phyloP scores from a whole-genome alignment of 2,113 vertebrate species.

The Callipepla squamata region DNA sequence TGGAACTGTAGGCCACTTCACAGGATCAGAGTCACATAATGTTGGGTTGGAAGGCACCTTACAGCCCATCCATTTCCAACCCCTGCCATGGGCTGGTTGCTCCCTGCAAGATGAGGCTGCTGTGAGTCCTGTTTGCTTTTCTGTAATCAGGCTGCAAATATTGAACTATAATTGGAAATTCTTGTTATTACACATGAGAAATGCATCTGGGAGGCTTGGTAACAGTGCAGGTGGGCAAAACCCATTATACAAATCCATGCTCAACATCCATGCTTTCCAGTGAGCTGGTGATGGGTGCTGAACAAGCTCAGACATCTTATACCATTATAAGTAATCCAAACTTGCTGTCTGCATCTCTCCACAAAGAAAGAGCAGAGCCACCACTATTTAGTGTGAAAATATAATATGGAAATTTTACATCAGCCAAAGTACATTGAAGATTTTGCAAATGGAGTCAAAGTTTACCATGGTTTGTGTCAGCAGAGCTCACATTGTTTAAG shows the following conservation, averaged over 20 bases:
- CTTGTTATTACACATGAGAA: background rate
- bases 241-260: background rate
- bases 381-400: rapidly evolving
- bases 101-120: too few relatives aligned
- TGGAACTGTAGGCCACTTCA: background rate
- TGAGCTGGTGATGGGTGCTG: background rate
- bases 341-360: background rate
- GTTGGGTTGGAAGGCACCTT: too few relatives aligned
- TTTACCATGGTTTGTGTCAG: background rate
- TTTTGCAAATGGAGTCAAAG: background rate
- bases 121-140: background rate
- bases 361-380: background rate
- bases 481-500: background rate
- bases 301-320: background rate
- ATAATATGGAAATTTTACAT: background rate
- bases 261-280: background rate
- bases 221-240: background rate
- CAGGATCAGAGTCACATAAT: background rate
- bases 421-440: background rate
- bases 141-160: background rate
- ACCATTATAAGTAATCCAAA: background rate
- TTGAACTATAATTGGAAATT: background rate
- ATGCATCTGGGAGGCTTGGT: background rate
- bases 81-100: background rate
- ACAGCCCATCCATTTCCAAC: background rate